Conservation (phyloP, 2,888 invertebrate species). For the Aphodius granarius region DNA sequence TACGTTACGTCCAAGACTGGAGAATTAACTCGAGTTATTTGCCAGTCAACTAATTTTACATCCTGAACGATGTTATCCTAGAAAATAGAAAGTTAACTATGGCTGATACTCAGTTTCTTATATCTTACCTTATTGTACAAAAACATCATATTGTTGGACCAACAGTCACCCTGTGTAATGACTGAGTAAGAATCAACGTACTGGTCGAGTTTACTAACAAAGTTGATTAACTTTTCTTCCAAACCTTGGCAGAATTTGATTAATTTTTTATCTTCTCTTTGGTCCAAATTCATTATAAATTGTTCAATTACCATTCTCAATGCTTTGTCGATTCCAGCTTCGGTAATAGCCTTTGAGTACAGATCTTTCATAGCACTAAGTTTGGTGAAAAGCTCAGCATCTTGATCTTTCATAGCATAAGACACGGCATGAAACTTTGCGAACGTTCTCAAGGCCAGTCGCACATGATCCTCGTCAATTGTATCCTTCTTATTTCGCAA, state of each 20-base stretch:
- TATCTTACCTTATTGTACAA: constrained; percentile 23
- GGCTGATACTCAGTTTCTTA: background rate
- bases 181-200: constrained; percentile 8
- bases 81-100: constrained; percentile 10
- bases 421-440: constrained; percentile 17
- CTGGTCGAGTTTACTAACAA: background rate
- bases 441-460: constrained; percentile 2
- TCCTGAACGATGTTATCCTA: constrained; percentile 19
- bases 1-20: constrained; percentile 44
- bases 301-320: background rate
- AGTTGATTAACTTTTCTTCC: constrained; percentile 7
- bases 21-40: constrained; percentile 27
- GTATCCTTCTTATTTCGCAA: background rate
- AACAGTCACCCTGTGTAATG: constrained; percentile 31
- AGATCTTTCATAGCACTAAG: background rate
- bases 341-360: background rate
- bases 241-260: constrained; percentile 7
- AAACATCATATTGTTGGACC: constrained; percentile 33
- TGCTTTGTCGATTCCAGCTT: background rate
- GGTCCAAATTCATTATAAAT: constrained; percentile 13
- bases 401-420: constrained; percentile 17
- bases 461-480: constrained; percentile 13
- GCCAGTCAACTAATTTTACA: constrained; percentile 30
- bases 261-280: constrained; percentile 1
- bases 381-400: background rate